Percentiles rank a stretch among this genome's conserved stretches.
These are phyloP conservation scores for Malacoraja senta DNA, from an alignment of 2,797 vertebrate species.

Conservation along the genomic window DNA sequence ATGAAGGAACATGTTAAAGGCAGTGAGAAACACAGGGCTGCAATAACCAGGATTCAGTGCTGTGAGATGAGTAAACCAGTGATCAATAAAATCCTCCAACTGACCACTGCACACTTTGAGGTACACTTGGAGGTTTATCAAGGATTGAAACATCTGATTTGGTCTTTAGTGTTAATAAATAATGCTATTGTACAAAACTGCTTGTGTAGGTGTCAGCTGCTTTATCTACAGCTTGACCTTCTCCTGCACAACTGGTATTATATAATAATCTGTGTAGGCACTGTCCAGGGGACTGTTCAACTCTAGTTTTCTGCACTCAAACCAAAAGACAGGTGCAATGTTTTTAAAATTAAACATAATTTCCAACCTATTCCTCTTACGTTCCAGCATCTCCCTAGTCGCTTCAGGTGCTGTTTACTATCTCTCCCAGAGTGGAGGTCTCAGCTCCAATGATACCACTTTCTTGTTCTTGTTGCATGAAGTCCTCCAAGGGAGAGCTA, in stretches of 20 bases:
- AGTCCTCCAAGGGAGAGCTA: conserved; percentile 43
- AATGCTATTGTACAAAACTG: background rate
- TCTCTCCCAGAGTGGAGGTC: conserved; percentile 56
- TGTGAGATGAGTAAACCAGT: background rate
- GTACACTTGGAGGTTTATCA: background rate
- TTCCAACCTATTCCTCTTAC: background rate
- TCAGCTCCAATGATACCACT: conserved; percentile 42
- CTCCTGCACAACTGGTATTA: conserved; percentile 13
- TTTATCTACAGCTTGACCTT: background rate
- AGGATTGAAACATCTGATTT: background rate
- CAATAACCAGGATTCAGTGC: background rate
- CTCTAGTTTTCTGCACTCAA: conserved; percentile 2
- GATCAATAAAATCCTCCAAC: background rate
- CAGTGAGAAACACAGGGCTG: background rate
- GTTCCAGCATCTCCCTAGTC: conserved; percentile 46
- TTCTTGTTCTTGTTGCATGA: background rate
- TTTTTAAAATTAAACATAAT: background rate
- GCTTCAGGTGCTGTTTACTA: conserved; percentile 62
- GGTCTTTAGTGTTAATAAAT: conserved; percentile 32
- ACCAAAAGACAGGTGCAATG: background rate
- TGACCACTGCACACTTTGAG: background rate
- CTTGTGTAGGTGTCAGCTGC: background rate
- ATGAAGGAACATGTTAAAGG: background rate
- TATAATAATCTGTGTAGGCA: conserved; percentile 27
- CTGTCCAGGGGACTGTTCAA: conserved; percentile 2